Base-by-base conservation (phyloP, 1,140 invertebrate genomes). In the Zophobas atratus region DNA sequence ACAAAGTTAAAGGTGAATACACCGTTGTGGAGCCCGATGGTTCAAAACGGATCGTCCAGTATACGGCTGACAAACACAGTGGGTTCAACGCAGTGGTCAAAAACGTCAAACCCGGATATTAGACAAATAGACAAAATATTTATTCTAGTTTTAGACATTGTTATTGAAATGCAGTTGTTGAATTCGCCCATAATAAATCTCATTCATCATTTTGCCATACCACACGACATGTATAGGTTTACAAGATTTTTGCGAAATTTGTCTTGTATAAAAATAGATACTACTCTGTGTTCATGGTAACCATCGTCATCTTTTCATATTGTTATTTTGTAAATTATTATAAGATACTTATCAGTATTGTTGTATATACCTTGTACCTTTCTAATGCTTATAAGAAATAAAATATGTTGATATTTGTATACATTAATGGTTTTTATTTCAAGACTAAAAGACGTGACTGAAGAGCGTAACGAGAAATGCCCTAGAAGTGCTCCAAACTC, bases 21-120 rank as follows among this genome's bases (percentile, higher is more conserved):
- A 90, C 89, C 2, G 84, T 90, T 6, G 87, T 90, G 1, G 89
- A 90, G 81, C 89, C 90, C 20, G 90, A 91, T 81, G 90, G 90
- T 34, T 88, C 88, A 1, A 88, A 89, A 76, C 86, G 90, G 57
- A 90, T 89, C 1, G 92, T 93, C 53, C 89, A 91, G 82, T 94
- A 94, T 84, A 92, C 91, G 0, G 92, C 92, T 34, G 93, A 93
- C 84, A 91, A 93, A 77, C 89, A 91, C 80, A 91, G 90, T 78
- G 92, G 92, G 1, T 92, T 92, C 84, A 90, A 91, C 80, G 90
- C 90, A 0, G 87, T 90, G 6, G 90, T 91, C 1, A 82, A 84
- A 67, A 79, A 75, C 53, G 77, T 82, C 46, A 81, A 81, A 57
- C 75, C 77, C 20, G 78, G 70, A 20, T 78, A 80, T 39, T 78